Base-by-base conservation (phyloP, 2,113 vertebrate species). In the Pandion haliaetus region DNA sequence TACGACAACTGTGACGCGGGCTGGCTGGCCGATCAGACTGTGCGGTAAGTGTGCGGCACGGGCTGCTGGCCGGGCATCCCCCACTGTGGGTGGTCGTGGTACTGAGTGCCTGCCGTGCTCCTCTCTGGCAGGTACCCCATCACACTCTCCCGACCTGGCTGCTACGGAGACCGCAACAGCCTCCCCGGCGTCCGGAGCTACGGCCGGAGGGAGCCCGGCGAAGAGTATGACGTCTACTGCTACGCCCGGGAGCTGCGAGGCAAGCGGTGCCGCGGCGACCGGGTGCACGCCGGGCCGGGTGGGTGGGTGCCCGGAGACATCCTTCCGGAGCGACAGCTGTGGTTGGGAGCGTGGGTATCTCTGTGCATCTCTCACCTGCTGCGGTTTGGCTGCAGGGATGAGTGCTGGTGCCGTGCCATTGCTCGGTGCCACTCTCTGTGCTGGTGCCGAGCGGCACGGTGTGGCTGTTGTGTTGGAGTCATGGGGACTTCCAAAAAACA, bases 1-100 rank as follows among this genome's bases (percentile, higher is more conserved):
- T 99, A 99, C 16, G 99, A 99, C 97, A 99, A 99, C 96, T 99
- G 99, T 9, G 99, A 99, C 5, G 99, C 99, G 0, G 99, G 99
- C 71, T 99, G 99, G 99, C 98, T 99, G 29, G 98, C 99, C 1
- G 99, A 99, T 96, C 99, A 98, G 97, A 99, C 98, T 3, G 99
- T 99, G 71, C 97, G 99, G 99, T 99, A 94, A 82, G 97, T 0
- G 34, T 6, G 19, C 0, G 14, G 65, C 92, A 73, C 2, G 5
- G 26, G 47, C 71, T 42, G 81, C 38, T 1, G 2, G 14, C 69
- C 0, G 3, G 50, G 38, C 5, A 1, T 8, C 2, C 8, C 29
- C 23, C 6, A 1, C 14, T 1, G 2, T 1, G 5, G 66, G 31
- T 2, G 2, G 45, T n/a, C 4, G 2, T 6, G 57, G 61, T 7